These are phyloP conservation scores for Laticauda colubrina DNA, from an alignment of 2,113 vertebrate genomes.

Conservation along the genomic window DNA sequence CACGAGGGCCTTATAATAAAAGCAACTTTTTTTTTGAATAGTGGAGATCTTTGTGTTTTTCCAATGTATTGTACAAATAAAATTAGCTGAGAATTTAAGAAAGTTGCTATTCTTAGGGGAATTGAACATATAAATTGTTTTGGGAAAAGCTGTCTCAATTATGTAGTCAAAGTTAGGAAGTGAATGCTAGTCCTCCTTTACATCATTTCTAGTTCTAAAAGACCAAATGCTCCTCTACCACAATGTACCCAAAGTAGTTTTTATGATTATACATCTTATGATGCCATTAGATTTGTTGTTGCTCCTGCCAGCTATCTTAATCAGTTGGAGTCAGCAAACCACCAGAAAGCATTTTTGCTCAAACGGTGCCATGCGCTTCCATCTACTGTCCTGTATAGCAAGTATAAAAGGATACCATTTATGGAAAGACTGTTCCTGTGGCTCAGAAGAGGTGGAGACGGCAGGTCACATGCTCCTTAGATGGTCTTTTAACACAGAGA, in stretches of 20 bases:
- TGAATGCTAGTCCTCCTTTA: not conserved
- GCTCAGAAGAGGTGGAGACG: too few relatives aligned
- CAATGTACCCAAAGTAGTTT: not conserved
- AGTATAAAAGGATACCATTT: too few relatives aligned
- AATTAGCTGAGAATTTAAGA: not conserved
- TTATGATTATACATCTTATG: not conserved
- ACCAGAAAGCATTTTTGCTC: too few relatives aligned
- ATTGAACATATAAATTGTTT: not conserved
- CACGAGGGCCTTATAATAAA: conserved; percentile 30
- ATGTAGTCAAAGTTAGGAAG: not conserved
- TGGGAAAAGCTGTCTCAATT: not conserved
- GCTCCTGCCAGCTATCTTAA: too few relatives aligned
- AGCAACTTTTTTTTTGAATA: not conserved
- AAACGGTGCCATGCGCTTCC: too few relatives aligned
- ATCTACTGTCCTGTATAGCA: too few relatives aligned
- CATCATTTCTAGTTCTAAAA: not conserved
- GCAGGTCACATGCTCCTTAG: too few relatives aligned
- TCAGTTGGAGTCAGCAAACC: too few relatives aligned
- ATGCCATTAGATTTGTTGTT: too few relatives aligned
- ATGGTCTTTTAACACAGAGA: too few relatives aligned
- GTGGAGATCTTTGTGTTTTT: not conserved
- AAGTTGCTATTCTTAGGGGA: not conserved
- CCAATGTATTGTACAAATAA: not conserved
- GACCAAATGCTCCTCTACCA: not conserved
- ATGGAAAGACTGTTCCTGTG: too few relatives aligned